Conservation (phyloP, 2,113 vertebrate species). For the Uria aalge region DNA sequence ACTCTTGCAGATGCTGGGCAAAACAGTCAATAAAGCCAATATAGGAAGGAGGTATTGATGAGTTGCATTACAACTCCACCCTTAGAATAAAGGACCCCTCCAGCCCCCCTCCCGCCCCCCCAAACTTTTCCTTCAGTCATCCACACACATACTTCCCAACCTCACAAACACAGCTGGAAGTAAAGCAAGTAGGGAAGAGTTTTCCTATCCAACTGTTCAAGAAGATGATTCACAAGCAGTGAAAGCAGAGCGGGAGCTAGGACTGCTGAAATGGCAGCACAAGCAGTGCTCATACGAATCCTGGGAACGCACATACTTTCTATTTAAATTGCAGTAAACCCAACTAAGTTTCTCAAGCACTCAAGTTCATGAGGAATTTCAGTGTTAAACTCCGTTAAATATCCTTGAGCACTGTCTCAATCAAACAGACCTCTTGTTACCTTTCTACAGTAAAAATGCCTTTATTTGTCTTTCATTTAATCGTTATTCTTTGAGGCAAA, state of each 20-base stretch:
- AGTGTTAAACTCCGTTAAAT: not conserved
- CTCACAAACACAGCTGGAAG: not conserved
- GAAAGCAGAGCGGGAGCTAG: not conserved
- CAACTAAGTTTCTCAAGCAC: not conserved
- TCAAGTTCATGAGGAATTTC: not conserved
- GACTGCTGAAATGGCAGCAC: not conserved
- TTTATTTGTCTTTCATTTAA: not conserved
- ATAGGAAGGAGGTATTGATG: not conserved
- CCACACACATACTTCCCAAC: not conserved
- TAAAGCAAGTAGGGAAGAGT: not conserved
- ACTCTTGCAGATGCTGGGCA: not conserved
- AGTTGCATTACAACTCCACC: not conserved
- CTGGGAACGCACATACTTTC: not conserved
- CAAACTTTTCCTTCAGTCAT: not conserved
- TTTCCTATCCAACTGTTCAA: not conserved
- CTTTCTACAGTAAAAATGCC: not conserved
- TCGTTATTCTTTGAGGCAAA: not conserved
- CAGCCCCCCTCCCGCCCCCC: accelerated
- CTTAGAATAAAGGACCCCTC: not conserved
- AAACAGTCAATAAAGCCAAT: not conserved
- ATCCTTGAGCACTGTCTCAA: not conserved
- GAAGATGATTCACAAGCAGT: not conserved
- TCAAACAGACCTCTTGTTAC: not conserved
- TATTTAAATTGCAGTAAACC: not conserved
- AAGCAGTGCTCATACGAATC: not conserved